phyloP scores from a whole-genome alignment of 2,797 vertebrate genomes.

The Melanotaenia boesemani region DNA sequence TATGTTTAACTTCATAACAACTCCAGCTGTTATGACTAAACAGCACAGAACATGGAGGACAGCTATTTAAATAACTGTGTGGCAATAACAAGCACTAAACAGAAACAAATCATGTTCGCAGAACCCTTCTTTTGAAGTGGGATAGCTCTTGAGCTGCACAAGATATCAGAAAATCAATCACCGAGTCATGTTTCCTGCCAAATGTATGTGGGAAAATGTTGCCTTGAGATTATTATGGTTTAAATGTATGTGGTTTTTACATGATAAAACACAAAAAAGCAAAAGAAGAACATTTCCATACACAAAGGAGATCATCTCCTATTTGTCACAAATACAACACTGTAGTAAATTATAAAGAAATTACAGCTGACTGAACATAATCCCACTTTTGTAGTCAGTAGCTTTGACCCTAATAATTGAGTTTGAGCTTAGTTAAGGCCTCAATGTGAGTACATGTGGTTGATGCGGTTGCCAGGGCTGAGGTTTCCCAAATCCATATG shows the following conservation, averaged over 20 bases:
- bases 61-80: neutral
- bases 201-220: neutral
- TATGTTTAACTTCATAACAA: neutral
- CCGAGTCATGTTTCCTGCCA: slow-evolving; percentile 32
- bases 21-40: neutral
- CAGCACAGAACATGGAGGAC: neutral
- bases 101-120: neutral
- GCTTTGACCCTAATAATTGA: slow-evolving; percentile 59
- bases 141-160: neutral
- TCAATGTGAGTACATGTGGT: slow-evolving; percentile 66
- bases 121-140: neutral
- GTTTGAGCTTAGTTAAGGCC: slow-evolving; percentile 62
- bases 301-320: neutral
- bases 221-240: neutral
- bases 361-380: slow-evolving; percentile 32
- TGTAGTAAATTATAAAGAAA: slow-evolving; percentile 29
- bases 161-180: neutral
- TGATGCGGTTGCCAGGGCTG: slow-evolving; percentile 68
- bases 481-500: slow-evolving; percentile 71
- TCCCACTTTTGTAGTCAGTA: slow-evolving; percentile 19
- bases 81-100: neutral
- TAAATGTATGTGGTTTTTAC: neutral
- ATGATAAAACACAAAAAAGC: neutral
- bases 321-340: neutral
- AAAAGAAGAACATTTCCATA: neutral